A percentile compares a stretch with the other conserved stretches of the same genome.
Conservation (phyloP, 2,113 vertebrate genomes). For the Pterophyllum scalare region DNA sequence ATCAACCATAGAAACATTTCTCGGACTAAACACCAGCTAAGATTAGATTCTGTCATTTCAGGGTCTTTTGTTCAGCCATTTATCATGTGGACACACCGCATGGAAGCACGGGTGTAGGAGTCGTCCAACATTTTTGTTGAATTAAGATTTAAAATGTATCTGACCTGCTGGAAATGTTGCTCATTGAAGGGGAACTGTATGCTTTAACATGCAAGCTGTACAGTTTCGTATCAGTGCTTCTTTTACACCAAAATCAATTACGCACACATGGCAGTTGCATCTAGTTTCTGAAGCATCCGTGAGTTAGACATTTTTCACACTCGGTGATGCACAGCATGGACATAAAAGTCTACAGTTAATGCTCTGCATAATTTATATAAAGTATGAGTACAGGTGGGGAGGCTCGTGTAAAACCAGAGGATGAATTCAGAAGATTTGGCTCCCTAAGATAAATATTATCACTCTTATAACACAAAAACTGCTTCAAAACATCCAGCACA, state of each 20-base stretch:
- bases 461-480: too few species aligned
- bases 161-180: constrained; percentile 32
- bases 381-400: too few species aligned
- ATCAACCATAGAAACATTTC: constrained; percentile 23
- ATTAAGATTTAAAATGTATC: constrained; percentile 27
- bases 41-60: constrained; percentile 41
- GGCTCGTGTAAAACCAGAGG: too few species aligned
- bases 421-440: neutral
- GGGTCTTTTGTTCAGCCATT: constrained; percentile 26
- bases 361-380: neutral
- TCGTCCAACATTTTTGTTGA: constrained; percentile 22
- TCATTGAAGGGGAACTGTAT: constrained; percentile 7
- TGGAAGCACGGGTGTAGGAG: constrained; percentile 19
- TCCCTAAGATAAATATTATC: too few species aligned
- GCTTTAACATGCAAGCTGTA: constrained; percentile 42
- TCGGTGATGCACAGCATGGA: neutral
- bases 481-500: too few species aligned
- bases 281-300: constrained; percentile 6
- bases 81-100: neutral
- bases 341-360: neutral
- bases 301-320: constrained; percentile 6
- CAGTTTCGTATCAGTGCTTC: constrained; percentile 44
- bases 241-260: constrained; percentile 60
- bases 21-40: neutral
- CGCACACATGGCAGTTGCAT: constrained; percentile 43